Conservation (phyloP, 2,888 invertebrate species). For the Scaptomyza tumidula region DNA sequence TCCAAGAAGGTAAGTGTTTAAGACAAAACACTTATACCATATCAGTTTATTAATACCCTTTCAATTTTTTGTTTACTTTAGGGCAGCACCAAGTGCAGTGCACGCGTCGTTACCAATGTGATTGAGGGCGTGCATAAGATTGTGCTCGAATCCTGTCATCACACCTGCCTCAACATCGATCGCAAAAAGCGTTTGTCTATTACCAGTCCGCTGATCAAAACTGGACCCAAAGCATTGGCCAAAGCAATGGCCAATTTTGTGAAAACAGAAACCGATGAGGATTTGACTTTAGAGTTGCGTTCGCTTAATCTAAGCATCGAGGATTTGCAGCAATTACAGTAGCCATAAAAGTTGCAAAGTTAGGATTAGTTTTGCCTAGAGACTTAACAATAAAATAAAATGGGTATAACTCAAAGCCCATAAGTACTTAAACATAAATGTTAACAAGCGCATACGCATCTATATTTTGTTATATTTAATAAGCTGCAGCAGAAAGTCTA, state of each 20-base stretch:
- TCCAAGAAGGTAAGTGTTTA: slow-evolving; percentile 82
- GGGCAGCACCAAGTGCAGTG: slow-evolving; percentile 84
- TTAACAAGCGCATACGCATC: slow-evolving; percentile 1
- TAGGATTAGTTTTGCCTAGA: slow-evolving; percentile 36
- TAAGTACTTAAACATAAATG: slow-evolving; percentile 4
- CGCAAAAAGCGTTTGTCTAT: slow-evolving; percentile 76
- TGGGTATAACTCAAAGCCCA: slow-evolving; percentile 6
- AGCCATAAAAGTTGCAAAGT: slow-evolving; percentile 36
- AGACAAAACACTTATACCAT: neutral
- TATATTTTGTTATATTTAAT: slow-evolving; percentile 1
- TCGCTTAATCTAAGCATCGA: slow-evolving; percentile 67
- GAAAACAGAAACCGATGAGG: slow-evolving; percentile 59
- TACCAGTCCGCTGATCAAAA: slow-evolving; percentile 23
- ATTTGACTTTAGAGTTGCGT: slow-evolving; percentile 59
- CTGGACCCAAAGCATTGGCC: slow-evolving; percentile 11
- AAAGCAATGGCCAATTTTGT: slow-evolving; percentile 30
- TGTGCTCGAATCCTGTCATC: slow-evolving; percentile 82
- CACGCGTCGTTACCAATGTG: slow-evolving; percentile 83
- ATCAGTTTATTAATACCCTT: neutral
- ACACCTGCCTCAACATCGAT: slow-evolving; percentile 81
- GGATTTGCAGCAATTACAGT: slow-evolving; percentile 61
- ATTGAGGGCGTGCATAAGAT: slow-evolving; percentile 83
- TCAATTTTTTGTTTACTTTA: slow-evolving; percentile 37
- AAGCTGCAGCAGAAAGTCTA: neutral
- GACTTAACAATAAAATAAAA: slow-evolving; percentile 37